phyloP scores from a whole-genome alignment of 2,888 invertebrate species.

The Heliconius charithonia region DNA sequence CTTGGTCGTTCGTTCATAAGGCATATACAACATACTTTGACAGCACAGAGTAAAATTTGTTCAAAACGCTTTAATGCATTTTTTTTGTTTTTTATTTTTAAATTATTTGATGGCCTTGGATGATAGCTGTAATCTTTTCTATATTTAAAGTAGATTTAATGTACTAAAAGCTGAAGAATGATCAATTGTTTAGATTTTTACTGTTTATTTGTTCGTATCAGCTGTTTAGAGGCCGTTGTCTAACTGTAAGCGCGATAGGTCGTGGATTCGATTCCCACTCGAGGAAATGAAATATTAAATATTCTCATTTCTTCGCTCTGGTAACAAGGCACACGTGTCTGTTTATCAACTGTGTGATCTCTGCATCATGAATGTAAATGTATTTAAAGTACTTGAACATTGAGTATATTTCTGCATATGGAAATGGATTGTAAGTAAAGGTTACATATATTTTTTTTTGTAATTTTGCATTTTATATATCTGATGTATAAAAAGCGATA shows the following conservation, averaged over 20 bases:
- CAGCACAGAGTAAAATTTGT: not conserved
- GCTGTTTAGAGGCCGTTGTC: too few species aligned
- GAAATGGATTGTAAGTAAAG: not conserved
- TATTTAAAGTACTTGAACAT: not conserved
- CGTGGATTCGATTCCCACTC: too few species aligned
- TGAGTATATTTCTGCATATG: not conserved
- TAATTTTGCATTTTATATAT: not conserved
- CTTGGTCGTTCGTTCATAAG: constrained; percentile 3
- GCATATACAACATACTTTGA: not conserved
- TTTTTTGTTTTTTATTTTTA: not conserved
- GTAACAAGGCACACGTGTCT: not conserved
- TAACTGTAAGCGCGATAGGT: not conserved
- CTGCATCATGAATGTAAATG: not conserved
- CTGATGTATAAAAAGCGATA: too few species aligned
- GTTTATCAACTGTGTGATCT: not conserved
- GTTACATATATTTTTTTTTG: not conserved
- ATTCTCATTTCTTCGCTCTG: too few species aligned
- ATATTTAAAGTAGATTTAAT: not conserved
- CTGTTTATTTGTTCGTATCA: too few species aligned
- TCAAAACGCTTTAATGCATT: not conserved
- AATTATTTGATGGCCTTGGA: not conserved
- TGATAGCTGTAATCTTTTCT: not conserved
- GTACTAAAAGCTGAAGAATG: too few species aligned
- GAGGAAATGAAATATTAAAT: too few species aligned
- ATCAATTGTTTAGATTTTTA: too few species aligned